Conservation (phyloP, 2,797 vertebrate species). For the Scleropages formosus region DNA sequence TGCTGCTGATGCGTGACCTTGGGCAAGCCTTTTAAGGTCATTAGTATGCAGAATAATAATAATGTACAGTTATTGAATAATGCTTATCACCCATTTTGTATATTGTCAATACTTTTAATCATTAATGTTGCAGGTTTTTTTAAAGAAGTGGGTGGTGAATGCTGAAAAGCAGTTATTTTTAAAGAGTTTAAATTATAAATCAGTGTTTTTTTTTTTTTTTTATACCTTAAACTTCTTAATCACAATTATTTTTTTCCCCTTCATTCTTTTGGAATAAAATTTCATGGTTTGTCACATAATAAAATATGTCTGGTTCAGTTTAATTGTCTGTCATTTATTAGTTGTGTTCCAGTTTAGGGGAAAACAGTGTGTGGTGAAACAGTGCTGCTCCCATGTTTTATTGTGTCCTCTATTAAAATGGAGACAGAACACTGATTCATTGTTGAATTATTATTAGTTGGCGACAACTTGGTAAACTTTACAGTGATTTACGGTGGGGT, state of each 20-base stretch:
- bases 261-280: conserved; percentile 67
- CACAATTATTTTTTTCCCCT: conserved; percentile 26
- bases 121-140: conserved; percentile 61
- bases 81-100: conserved; percentile 68
- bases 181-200: conserved; percentile 85
- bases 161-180: conserved; percentile 72
- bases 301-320: not conserved
- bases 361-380: too few relatives aligned
- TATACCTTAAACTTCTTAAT: conserved; percentile 64
- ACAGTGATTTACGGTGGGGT: too few relatives aligned
- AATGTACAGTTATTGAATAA: conserved; percentile 60
- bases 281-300: conserved; percentile 31
- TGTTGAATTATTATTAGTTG: too few relatives aligned
- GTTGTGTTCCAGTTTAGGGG: not conserved
- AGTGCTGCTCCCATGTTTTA: too few relatives aligned
- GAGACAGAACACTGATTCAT: too few relatives aligned
- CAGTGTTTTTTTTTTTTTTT: conserved; percentile 75
- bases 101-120: conserved; percentile 48
- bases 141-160: conserved; percentile 67
- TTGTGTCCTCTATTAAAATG: too few relatives aligned
- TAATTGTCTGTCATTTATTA: not conserved
- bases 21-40: conserved; percentile 30
- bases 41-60: conserved; percentile 18
- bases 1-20: conserved; percentile 19
- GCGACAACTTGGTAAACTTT: too few relatives aligned